Evolutionary conservation across 1,140 invertebrate genomes (phyloP).

Genomic region (Drosophila obscura): DNA sequence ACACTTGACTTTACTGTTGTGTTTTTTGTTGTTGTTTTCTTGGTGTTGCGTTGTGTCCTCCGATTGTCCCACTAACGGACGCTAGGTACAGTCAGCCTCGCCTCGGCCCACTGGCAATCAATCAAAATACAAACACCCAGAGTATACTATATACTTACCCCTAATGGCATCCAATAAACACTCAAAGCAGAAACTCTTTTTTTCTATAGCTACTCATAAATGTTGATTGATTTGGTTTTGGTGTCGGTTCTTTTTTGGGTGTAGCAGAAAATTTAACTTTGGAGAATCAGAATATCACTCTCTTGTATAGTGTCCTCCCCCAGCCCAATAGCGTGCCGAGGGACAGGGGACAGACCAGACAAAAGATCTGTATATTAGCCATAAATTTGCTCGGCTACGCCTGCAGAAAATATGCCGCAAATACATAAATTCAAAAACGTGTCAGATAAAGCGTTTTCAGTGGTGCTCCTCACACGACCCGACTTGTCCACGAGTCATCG

Average conservation of each 20-base stretch:
- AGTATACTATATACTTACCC: slow-evolving; percentile 22
- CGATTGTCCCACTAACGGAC: slow-evolving; percentile 32
- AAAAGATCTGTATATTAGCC: slow-evolving; percentile 51
- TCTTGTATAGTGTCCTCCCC: slow-evolving; percentile 2
- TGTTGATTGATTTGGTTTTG: slow-evolving; percentile 47
- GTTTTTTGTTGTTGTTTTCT: background rate
- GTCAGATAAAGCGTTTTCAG: slow-evolving; percentile 63
- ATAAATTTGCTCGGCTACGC: slow-evolving; percentile 46
- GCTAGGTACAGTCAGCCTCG: slow-evolving; percentile 30
- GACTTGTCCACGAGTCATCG: slow-evolving; percentile 39
- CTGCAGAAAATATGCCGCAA: slow-evolving; percentile 55
- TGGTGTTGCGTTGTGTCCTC: slow-evolving; percentile 28
- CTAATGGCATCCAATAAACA: slow-evolving; percentile 51
- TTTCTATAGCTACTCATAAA: slow-evolving; percentile 45
- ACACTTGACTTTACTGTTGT: slow-evolving; percentile 40
- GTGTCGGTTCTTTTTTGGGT: slow-evolving; percentile 10
- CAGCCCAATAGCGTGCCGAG: too few relatives aligned
- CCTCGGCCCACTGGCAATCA: slow-evolving; percentile 19
- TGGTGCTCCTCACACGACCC: slow-evolving; percentile 38
- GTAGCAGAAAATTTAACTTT: slow-evolving; percentile 24
- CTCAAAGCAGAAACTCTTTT: slow-evolving; percentile 35
- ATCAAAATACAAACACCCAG: slow-evolving; percentile 47
- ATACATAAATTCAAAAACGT: slow-evolving; percentile 77
- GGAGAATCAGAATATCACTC: slow-evolving; percentile 16
- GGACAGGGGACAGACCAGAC: slow-evolving; percentile 23